phyloP scores from a whole-genome alignment of 2,797 vertebrate genomes.

The Sebastes itinus region DNA sequence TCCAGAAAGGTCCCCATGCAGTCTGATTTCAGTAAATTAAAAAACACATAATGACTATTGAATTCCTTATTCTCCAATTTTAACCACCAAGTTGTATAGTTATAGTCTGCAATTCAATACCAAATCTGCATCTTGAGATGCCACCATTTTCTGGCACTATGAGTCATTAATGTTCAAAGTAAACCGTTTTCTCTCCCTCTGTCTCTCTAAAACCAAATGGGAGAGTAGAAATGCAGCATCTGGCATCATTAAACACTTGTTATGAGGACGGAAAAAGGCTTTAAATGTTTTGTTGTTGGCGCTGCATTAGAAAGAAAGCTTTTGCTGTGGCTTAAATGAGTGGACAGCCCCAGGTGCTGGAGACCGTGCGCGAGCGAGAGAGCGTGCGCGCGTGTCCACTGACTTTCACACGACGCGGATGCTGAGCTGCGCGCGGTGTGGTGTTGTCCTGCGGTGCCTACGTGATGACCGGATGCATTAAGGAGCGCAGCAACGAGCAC shows the following conservation, averaged over 20 bases:
- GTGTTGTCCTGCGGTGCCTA: conserved; percentile 12
- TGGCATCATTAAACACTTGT: conserved; percentile 72
- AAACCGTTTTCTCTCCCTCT: conserved; percentile 32
- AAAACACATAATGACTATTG: conserved; percentile 3
- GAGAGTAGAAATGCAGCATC: conserved; percentile 56
- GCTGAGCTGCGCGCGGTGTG: background rate
- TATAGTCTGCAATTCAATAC: background rate
- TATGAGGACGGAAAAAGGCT: conserved; percentile 36
- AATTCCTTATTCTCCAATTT: background rate
- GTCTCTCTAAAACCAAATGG: conserved; percentile 27
- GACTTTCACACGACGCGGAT: conserved; percentile 21
- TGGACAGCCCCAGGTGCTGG: conserved; percentile 62
- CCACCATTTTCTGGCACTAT: conserved; percentile 8
- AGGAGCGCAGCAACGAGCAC: background rate
- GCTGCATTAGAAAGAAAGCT: conserved; percentile 18
- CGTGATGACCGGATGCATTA: background rate
- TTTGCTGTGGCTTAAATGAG: conserved; percentile 2
- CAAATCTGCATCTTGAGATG: conserved; percentile 5
- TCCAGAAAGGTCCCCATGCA: conserved; percentile 9
- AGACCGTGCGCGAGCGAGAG: conserved; percentile 5
- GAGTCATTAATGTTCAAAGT: conserved; percentile 42
- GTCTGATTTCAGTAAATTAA: conserved; percentile 1
- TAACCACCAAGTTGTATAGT: background rate
- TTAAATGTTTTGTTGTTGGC: conserved; percentile 41
- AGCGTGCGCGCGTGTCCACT: conserved; percentile 4